phyloP scores from a whole-genome alignment of 2,113 vertebrate genomes.

The Charadrius vociferus region DNA sequence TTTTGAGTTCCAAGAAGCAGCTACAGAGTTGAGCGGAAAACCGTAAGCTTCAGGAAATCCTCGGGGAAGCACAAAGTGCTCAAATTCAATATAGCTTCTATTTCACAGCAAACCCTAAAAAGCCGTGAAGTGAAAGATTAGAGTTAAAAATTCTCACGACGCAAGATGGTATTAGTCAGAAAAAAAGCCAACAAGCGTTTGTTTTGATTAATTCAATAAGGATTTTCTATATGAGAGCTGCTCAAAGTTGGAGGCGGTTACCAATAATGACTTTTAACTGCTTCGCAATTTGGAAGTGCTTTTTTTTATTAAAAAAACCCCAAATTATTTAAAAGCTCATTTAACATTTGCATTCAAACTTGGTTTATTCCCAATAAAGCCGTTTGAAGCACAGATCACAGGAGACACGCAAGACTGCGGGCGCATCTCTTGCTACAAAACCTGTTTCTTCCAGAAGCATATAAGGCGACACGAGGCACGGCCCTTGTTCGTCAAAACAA shows the following conservation, averaged over 20 bases:
- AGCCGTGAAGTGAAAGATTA: neutral
- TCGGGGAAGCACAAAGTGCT: neutral
- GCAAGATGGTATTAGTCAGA: neutral
- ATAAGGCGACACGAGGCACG: fast-evolving
- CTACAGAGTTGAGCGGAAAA: neutral
- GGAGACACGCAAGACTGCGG: no score
- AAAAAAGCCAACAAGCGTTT: neutral
- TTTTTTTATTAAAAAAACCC: neutral
- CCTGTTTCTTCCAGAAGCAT: neutral
- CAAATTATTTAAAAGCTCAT: neutral
- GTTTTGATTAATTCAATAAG: neutral
- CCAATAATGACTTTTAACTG: neutral
- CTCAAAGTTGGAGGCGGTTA: neutral
- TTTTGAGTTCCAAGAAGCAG: neutral
- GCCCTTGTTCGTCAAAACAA: neutral
- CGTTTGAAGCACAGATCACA: neutral
- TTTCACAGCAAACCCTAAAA: neutral
- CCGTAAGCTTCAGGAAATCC: neutral
- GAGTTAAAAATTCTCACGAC: neutral
- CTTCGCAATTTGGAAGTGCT: neutral
- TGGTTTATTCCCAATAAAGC: neutral
- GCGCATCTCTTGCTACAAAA: no score
- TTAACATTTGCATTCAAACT: neutral
- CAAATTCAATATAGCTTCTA: neutral
- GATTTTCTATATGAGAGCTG: neutral